phyloP scores from a whole-genome alignment of 2,797 vertebrate genomes.

The Chelmon rostratus region DNA sequence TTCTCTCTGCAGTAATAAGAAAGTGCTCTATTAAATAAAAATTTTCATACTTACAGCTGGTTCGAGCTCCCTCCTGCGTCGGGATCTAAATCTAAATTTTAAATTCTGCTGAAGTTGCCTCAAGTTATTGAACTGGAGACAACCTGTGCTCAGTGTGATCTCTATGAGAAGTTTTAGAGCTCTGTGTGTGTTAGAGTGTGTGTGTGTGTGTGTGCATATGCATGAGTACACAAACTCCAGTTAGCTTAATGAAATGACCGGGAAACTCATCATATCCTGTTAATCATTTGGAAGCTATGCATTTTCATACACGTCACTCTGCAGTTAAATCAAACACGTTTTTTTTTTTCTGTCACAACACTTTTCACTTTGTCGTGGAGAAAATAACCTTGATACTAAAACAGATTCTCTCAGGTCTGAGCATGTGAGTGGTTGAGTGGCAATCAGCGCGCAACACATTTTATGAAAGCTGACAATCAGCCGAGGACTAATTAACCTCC shows the following conservation, averaged over 20 bases:
- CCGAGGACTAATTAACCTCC: conserved; percentile 39
- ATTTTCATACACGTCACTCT: too few relatives aligned
- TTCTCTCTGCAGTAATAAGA: neutral
- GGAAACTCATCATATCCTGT: neutral
- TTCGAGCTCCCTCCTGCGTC: neutral
- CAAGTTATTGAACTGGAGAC: neutral
- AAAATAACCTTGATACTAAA: neutral
- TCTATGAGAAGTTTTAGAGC: neutral
- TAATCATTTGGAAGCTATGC: neutral
- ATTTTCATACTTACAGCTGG: neutral
- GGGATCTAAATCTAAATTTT: neutral
- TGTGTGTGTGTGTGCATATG: neutral
- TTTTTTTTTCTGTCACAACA: neutral
- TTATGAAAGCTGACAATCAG: conserved; percentile 34
- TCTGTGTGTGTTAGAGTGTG: neutral
- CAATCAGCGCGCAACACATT: conserved; percentile 22
- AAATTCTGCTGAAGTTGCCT: neutral
- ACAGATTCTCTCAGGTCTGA: neutral
- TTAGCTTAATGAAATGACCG: neutral
- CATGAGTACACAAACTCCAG: neutral
- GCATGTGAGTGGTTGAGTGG: neutral
- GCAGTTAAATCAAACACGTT: neutral
- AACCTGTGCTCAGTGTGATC: neutral
- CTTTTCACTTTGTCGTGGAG: neutral
- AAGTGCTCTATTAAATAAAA: neutral